phyloP scores from a whole-genome alignment of 92 coral and sea anemone genomes.

The Scolanthus callimorphus region DNA sequence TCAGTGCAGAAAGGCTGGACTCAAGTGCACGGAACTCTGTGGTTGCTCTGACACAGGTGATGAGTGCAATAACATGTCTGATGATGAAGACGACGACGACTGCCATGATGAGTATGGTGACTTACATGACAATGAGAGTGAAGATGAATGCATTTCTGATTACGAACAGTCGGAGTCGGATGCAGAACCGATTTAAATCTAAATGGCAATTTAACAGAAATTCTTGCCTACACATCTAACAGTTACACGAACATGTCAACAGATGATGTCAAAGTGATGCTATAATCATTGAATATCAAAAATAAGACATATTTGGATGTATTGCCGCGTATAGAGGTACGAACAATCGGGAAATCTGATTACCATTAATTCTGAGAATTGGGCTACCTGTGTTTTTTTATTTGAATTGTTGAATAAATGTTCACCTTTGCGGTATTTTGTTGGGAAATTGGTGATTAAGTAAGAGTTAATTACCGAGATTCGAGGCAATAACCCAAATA shows the following conservation, averaged over 20 bases:
- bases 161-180: too few relatives aligned
- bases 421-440: background rate
- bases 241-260: too few relatives aligned
- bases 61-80: constrained; percentile 18
- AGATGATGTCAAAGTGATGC: too few relatives aligned
- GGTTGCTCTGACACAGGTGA: constrained; percentile 46
- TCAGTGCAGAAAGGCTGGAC: constrained; percentile 48
- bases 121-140: constrained; percentile 3
- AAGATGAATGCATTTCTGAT: background rate
- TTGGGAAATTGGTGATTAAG: background rate
- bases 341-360: too few relatives aligned
- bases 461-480: too few relatives aligned
- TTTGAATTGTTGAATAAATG: background rate
- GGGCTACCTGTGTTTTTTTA: background rate
- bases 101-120: constrained; percentile 15
- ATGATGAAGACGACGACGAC: constrained; percentile 17
- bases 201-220: too few relatives aligned
- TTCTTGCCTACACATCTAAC: too few relatives aligned
- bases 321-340: too few relatives aligned
- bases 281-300: too few relatives aligned
- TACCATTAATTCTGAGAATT: background rate
- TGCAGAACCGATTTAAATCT: too few relatives aligned
- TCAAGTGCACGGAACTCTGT: constrained; percentile 62
- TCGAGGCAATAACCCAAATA: too few relatives aligned
- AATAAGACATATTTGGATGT: too few relatives aligned